Percentiles rank a stretch among this genome's conserved stretches.
Evolutionary conservation across 2,797 vertebrate genomes (phyloP).

Genomic region (Lophura swinhoii): DNA sequence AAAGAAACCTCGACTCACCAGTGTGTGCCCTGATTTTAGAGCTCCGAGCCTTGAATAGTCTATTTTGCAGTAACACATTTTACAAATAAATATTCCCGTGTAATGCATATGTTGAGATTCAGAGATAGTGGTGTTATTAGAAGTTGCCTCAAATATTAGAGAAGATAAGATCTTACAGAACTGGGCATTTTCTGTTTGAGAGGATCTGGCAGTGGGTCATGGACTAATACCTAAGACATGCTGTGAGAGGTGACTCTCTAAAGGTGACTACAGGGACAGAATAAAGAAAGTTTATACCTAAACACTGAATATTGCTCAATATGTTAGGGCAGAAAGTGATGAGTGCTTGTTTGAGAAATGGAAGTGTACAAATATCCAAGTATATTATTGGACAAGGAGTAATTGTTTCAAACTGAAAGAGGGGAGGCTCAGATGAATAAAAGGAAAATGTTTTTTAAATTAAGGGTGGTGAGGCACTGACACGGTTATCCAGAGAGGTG

Average conservation of each 20-base stretch:
- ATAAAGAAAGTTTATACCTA: neutral
- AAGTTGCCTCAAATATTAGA: neutral
- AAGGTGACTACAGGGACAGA: neutral
- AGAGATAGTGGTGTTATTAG: neutral
- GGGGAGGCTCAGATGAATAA: neutral
- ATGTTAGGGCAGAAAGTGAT: neutral
- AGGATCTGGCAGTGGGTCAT: neutral
- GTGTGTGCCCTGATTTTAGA: constrained; percentile 12
- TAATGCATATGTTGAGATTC: neutral
- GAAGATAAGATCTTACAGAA: neutral
- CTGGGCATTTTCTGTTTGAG: neutral
- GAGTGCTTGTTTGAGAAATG: neutral
- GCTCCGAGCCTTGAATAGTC: neutral
- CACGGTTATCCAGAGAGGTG: neutral
- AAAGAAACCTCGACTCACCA: constrained; percentile 1
- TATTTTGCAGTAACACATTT: neutral
- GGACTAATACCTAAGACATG: neutral
- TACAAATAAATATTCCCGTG: neutral
- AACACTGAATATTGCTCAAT: neutral
- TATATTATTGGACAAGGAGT: neutral
- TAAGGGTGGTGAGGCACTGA: neutral
- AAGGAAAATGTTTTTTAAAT: neutral
- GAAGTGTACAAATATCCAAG: neutral
- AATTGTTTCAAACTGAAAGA: neutral
- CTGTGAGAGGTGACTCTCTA: neutral